Evolutionary conservation across 2,113 vertebrate genomes (phyloP), one percentile per base, ranked within the genome.

Genomic region (Mesocricetus auratus): DNA sequence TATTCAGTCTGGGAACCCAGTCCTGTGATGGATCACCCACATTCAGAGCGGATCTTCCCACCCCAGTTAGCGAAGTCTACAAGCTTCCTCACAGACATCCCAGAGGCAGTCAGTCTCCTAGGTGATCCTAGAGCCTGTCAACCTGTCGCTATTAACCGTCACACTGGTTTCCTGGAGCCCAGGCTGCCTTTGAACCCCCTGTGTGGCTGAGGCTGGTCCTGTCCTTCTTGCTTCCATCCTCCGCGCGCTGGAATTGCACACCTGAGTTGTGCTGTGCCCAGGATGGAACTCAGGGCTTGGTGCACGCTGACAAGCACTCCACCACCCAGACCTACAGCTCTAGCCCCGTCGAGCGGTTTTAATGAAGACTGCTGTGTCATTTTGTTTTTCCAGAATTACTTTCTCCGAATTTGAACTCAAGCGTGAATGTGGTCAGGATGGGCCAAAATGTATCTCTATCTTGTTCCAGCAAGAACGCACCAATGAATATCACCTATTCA

Each of bases 401-500:
- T 93, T 19, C 78, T 95, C 97, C 97, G 6, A 12, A 0, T 42
- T 5, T 98, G 96, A 4, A 56, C 47, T 86, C 96, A 24, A 53
- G 87, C 13, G 89, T 47, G 2, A 58, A 31, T 2, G 83, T 78
- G 0, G 95, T 98, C 26, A 42, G 7, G 50, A 93, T 95, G 85
- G 98, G 98, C 31, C 98, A 98, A 93, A 98, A 97, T 0, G 97
- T 98, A 79, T 98, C 91, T 60, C 90, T 99, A 22, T 94, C 60
- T 66, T 98, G 98, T 91, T 86, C 58, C 68, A 78, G 15, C 22
- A 16, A 91, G 60, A 96, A 95, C 58, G 95, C 24, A 19, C 91
- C 91, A 42, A 90, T 83, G 77, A 62, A 93, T 24, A 62, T 98
- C 91, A 98, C 7, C 69, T 99, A 98, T 42, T 94, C 45, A 0